These are phyloP conservation scores for Rhincodon typus DNA, from an alignment of 2,797 vertebrate species.

Conservation along the genomic window DNA sequence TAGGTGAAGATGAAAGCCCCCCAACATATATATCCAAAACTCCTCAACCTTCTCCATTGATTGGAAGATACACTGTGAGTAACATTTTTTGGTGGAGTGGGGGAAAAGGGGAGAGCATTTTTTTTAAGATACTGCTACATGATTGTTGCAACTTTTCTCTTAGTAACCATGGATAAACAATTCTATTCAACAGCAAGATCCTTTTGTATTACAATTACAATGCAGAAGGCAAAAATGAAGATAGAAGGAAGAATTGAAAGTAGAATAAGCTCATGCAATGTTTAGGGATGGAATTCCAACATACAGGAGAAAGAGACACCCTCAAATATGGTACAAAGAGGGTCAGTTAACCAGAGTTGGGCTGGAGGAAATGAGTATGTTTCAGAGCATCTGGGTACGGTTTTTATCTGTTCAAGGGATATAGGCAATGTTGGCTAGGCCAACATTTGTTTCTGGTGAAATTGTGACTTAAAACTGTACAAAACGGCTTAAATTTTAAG, in stretches of 20 bases:
- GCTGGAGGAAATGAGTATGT: background rate
- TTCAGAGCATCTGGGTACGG: background rate
- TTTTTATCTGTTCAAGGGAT: no score
- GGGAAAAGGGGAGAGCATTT: background rate
- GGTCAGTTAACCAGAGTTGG: background rate
- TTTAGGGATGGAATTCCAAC: background rate
- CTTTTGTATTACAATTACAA: background rate
- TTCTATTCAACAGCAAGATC: background rate
- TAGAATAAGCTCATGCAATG: background rate
- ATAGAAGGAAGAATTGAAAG: background rate
- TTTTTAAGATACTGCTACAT: background rate
- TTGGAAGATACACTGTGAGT: constrained; percentile 53
- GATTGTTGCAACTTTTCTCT: no score
- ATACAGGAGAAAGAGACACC: background rate
- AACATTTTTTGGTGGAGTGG: background rate
- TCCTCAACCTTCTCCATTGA: constrained; percentile 67
- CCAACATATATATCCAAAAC: constrained; percentile 55
- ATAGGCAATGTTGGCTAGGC: no score
- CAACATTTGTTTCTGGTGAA: background rate
- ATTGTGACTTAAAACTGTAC: background rate
- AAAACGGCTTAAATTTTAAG: background rate
- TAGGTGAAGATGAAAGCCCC: constrained; percentile 42
- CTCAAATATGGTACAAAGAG: background rate
- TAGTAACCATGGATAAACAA: background rate
- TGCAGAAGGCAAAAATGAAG: background rate